Evolutionary conservation across 2,113 vertebrate genomes (phyloP).

Genomic region (Varanus salvator): DNA sequence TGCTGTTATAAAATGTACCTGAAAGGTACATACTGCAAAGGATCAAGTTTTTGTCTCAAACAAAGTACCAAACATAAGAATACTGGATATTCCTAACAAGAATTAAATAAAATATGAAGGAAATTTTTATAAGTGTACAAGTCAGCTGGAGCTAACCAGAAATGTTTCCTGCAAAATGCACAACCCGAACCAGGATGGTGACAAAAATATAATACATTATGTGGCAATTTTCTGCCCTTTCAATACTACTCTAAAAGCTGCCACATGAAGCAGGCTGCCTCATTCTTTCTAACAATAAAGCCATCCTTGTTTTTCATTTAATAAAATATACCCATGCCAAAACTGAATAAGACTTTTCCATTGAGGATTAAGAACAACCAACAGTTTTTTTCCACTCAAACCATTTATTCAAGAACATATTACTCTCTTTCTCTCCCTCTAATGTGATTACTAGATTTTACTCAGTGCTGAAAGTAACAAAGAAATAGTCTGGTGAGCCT

Average conservation of each 20-base stretch:
- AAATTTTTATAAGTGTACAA: neutral
- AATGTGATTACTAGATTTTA: neutral
- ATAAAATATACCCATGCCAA: neutral
- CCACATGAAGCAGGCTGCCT: neutral
- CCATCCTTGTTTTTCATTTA: neutral
- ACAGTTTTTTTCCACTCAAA: neutral
- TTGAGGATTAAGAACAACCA: conserved; percentile 14
- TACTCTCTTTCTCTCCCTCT: neutral
- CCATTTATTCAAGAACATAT: neutral
- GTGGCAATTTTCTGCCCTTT: neutral
- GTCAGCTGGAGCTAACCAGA: neutral
- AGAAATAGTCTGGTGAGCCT: neutral
- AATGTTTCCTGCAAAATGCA: neutral
- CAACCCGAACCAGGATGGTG: neutral
- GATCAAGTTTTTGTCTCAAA: conserved; percentile 16
- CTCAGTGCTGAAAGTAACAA: neutral
- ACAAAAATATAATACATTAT: neutral
- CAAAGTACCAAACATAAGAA: neutral
- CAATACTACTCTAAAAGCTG: neutral
- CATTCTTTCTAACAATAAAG: neutral
- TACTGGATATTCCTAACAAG: neutral
- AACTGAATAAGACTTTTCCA: conserved; percentile 35
- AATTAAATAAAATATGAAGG: neutral
- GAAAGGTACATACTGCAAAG: conserved; percentile 31
- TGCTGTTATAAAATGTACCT: neutral